Conservation (phyloP, 2,888 invertebrate species). For the Pyralis farinalis region DNA sequence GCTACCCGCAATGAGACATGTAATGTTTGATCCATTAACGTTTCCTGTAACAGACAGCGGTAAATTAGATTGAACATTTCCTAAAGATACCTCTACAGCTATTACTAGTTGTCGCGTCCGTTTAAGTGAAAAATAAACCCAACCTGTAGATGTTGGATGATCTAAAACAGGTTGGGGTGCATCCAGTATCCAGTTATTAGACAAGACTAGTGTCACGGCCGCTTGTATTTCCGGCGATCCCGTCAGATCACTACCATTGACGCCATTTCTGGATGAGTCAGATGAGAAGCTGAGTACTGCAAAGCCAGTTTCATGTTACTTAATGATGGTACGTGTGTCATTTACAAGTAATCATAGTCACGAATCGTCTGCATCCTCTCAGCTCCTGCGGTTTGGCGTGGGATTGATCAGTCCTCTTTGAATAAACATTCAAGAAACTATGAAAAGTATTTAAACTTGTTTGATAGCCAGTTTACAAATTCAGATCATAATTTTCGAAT, state of each 20-base stretch:
- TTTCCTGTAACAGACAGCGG: slow-evolving; percentile 39
- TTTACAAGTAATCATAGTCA: slow-evolving; percentile 47
- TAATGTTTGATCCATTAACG: slow-evolving; percentile 37
- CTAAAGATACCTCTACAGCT: slow-evolving; percentile 23
- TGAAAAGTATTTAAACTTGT: neutral
- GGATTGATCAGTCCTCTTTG: slow-evolving; percentile 20
- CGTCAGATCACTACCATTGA: slow-evolving; percentile 26
- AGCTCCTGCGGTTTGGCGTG: slow-evolving; percentile 25
- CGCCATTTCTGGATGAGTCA: slow-evolving; percentile 7
- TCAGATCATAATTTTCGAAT: no score
- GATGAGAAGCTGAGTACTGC: slow-evolving; percentile 9
- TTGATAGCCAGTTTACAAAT: no score
- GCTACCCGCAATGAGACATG: slow-evolving; percentile 15
- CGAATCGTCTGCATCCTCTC: slow-evolving; percentile 27
- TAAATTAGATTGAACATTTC: slow-evolving; percentile 43
- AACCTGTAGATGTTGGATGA: slow-evolving; percentile 22
- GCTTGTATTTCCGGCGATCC: slow-evolving; percentile 57
- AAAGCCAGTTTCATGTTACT: slow-evolving; percentile 19
- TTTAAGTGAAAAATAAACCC: slow-evolving; percentile 39
- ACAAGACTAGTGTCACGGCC: slow-evolving; percentile 28
- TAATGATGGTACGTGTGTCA: slow-evolving; percentile 44
- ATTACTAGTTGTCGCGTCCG: slow-evolving; percentile 26
- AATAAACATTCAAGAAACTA: neutral
- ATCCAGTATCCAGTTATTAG: slow-evolving; percentile 40
- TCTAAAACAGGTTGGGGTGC: slow-evolving; percentile 39